A percentile compares a stretch with the other conserved stretches of the same genome.
Evolutionary conservation across 2,797 vertebrate genomes (phyloP).

Genomic region (Enteromius trimaculatus): DNA sequence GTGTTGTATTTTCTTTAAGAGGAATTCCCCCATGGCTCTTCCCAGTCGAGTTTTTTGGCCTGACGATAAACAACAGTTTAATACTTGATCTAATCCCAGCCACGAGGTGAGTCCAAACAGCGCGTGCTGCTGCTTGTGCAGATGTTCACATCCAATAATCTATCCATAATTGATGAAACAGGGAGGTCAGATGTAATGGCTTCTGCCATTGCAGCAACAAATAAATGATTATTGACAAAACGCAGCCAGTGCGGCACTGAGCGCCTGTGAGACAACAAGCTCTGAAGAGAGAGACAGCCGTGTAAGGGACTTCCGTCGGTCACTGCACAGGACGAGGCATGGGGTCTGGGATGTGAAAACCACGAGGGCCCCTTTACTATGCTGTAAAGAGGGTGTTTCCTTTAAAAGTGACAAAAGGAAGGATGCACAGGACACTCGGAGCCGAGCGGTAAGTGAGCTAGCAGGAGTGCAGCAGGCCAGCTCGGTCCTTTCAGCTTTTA

Average conservation of each 20-base stretch:
- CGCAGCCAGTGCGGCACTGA: slow-evolving; percentile 88
- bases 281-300: slow-evolving; percentile 66
- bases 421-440: slow-evolving; percentile 58
- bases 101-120: slow-evolving; percentile 94
- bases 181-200: slow-evolving; percentile 99
- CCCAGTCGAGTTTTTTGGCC: slow-evolving; percentile 91
- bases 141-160: slow-evolving; percentile 99
- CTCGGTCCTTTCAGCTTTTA: slow-evolving; percentile 79
- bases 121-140: slow-evolving; percentile 88
- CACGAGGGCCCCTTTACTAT: slow-evolving; percentile 32
- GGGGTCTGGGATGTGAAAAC: slow-evolving; percentile 24
- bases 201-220: slow-evolving; percentile 94
- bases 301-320: slow-evolving; percentile 57
- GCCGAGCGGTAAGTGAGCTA: slow-evolving; percentile 64
- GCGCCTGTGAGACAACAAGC: slow-evolving; percentile 81
- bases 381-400: slow-evolving; percentile 57
- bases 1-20: slow-evolving; percentile 82
- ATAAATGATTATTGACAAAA: slow-evolving; percentile 99
- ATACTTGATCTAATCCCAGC: slow-evolving; percentile 98
- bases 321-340: slow-evolving; percentile 56
- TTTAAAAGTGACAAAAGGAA: slow-evolving; percentile 45
- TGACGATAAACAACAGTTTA: slow-evolving; percentile 99
- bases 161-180: slow-evolving; percentile 99
- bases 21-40: slow-evolving; percentile 84
- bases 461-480: slow-evolving; percentile 78